Conservation (phyloP, 2,797 vertebrate species). For the Synanceia verrucosa region DNA sequence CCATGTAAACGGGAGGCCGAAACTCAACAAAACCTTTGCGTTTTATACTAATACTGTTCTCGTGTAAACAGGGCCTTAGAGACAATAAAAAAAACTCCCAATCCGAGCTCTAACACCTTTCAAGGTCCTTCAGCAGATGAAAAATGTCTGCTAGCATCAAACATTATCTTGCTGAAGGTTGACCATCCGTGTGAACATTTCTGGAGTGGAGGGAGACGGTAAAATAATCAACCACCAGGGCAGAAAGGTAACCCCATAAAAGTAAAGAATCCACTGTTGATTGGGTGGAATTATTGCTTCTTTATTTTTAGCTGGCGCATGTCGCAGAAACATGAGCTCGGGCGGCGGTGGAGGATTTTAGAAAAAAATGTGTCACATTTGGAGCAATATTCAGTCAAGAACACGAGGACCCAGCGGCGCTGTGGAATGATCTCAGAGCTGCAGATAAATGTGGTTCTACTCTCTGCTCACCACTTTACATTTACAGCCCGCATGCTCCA, state of each 20-base stretch:
- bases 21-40: too few relatives aligned
- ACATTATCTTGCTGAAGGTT: too few relatives aligned
- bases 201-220: not conserved
- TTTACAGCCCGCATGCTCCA: conserved; percentile 25
- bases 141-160: not conserved
- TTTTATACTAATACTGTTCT: too few relatives aligned
- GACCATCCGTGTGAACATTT: not conserved
- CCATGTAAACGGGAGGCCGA: too few relatives aligned
- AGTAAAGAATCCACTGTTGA: not conserved
- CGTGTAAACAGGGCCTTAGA: too few relatives aligned
- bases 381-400: not conserved
- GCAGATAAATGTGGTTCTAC: conserved; percentile 57
- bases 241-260: not conserved
- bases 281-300: not conserved
- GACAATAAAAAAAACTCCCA: not conserved
- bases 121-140: too few relatives aligned
- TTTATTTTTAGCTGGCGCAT: conserved; percentile 2
- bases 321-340: not conserved
- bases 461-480: conserved; percentile 16
- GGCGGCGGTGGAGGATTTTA: not conserved
- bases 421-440: conserved; percentile 36
- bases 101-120: too few relatives aligned
- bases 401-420: conserved; percentile 2
- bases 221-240: not conserved
- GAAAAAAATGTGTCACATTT: conserved; percentile 18